Evolutionary conservation across 2,797 vertebrate species (phyloP).

Genomic region (Sternarchorhynchus goeldii): DNA sequence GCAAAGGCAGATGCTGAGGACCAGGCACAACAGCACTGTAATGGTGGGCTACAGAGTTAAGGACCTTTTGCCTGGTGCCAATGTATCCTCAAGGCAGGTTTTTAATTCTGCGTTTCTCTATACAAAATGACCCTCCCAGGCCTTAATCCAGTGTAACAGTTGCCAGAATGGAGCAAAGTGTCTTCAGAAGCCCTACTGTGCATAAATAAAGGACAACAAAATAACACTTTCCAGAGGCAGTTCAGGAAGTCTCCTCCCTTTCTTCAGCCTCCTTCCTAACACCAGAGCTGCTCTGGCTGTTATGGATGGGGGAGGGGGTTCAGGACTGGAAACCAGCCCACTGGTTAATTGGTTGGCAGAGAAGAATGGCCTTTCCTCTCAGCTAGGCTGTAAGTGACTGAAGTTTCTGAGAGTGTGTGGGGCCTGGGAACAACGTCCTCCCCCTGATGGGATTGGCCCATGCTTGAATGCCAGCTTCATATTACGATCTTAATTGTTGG

Average conservation of each 20-base stretch:
- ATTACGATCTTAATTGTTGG: neutral
- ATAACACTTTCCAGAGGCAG: neutral
- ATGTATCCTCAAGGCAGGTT: too few species aligned
- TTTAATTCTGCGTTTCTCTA: neutral
- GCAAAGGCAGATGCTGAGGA: neutral
- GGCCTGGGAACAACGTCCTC: constrained; percentile 7
- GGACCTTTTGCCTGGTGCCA: too few species aligned
- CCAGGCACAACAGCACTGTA: neutral
- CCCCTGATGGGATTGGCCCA: neutral
- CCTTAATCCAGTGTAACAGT: neutral
- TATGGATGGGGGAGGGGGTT: constrained; percentile 6
- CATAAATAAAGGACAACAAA: constrained; percentile 1
- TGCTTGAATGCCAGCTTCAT: neutral
- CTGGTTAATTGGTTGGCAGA: constrained; percentile 65
- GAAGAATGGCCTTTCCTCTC: constrained; percentile 10
- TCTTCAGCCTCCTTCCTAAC: constrained; percentile 44
- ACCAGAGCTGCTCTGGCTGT: constrained; percentile 26
- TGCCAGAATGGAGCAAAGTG: neutral
- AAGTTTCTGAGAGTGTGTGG: constrained; percentile 54
- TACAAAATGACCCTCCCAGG: neutral
- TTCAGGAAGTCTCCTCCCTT: neutral
- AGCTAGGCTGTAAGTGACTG: constrained; percentile 60
- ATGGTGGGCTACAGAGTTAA: neutral
- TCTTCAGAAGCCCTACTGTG: neutral
- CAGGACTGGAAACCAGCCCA: constrained; percentile 51